phyloP scores from a whole-genome alignment of 2,113 vertebrate species.

The Polyodon spathula region DNA sequence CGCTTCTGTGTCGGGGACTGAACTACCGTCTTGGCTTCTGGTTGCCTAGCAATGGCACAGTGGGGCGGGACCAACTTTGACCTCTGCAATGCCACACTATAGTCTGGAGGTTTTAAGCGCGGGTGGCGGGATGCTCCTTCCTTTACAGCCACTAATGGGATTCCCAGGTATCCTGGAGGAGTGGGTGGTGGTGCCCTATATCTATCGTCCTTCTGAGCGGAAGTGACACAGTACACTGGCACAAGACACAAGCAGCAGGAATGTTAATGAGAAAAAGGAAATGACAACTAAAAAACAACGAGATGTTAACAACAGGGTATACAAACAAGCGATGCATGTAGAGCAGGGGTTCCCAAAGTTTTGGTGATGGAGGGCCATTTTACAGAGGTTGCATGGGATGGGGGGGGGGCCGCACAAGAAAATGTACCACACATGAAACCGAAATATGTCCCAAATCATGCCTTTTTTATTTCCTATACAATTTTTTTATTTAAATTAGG shows the following conservation, averaged over 20 bases:
- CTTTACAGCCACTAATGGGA: constrained; percentile 81
- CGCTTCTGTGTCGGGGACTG: constrained; percentile 48
- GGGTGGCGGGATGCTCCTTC: constrained; percentile 65
- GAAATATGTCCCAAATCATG: no score
- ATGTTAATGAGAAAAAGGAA: constrained; percentile 59
- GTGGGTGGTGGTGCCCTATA: constrained; percentile 92
- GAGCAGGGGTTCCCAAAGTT: no score
- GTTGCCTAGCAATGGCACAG: constrained; percentile 44
- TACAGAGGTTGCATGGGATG: no score
- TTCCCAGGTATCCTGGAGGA: constrained; percentile 92
- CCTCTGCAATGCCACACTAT: constrained; percentile 93
- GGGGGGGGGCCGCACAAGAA: no score
- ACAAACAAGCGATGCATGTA: constrained; percentile 38
- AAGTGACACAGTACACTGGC: constrained; percentile 96
- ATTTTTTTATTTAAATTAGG: no score
- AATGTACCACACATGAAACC: no score
- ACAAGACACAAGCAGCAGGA: constrained; percentile 58
- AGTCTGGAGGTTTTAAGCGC: constrained; percentile 86
- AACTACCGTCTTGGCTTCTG: constrained; percentile 50
- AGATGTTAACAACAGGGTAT: constrained; percentile 55
- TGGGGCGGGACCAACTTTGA: constrained; percentile 80
- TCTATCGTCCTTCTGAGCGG: constrained; percentile 88
- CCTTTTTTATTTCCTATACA: no score
- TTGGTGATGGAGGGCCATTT: no score
- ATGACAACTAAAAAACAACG: constrained; percentile 57